These are phyloP conservation scores for Drosophila triauraria DNA, from an alignment of 1,140 invertebrate genomes.

Conservation along the genomic window DNA sequence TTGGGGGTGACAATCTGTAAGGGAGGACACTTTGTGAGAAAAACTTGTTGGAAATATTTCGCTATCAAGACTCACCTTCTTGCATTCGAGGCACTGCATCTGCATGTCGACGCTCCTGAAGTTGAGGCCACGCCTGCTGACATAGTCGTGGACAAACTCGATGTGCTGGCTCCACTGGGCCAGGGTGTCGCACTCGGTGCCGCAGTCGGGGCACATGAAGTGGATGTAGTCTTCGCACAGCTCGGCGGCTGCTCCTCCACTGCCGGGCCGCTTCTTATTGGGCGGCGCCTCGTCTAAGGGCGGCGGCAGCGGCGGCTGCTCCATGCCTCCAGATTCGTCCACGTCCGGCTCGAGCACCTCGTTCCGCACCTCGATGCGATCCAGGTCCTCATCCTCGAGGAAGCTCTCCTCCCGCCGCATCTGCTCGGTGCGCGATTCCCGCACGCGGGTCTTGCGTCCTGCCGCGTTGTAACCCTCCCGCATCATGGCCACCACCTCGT, in stretches of 20 bases:
- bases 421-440: constrained; percentile 61
- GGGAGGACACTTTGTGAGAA: no score
- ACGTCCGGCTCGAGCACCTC: constrained; percentile 56
- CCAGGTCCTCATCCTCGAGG: constrained; percentile 34
- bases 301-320: neutral
- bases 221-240: constrained; percentile 76
- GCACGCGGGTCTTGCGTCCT: constrained; percentile 65
- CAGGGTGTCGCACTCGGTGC: constrained; percentile 66
- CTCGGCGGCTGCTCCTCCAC: constrained; percentile 31
- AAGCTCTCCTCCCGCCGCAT: constrained; percentile 21
- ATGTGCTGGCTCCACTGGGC: constrained; percentile 77
- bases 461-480: constrained; percentile 52
- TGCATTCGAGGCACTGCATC: constrained; percentile 77
- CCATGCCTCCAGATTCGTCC: constrained; percentile 6
- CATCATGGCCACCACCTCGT: constrained; percentile 74
- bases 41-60: no score
- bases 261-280: constrained; percentile 19
- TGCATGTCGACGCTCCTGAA: constrained; percentile 70
- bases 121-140: constrained; percentile 68
- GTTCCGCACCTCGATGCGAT: constrained; percentile 60
- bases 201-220: constrained; percentile 76
- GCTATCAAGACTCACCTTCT: constrained; percentile 44
- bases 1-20: constrained; percentile 62
- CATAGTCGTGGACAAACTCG: constrained; percentile 76
- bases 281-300: constrained; percentile 31